Evolutionary conservation across 2,797 vertebrate species (phyloP).

Genomic region (Falco rusticolus): DNA sequence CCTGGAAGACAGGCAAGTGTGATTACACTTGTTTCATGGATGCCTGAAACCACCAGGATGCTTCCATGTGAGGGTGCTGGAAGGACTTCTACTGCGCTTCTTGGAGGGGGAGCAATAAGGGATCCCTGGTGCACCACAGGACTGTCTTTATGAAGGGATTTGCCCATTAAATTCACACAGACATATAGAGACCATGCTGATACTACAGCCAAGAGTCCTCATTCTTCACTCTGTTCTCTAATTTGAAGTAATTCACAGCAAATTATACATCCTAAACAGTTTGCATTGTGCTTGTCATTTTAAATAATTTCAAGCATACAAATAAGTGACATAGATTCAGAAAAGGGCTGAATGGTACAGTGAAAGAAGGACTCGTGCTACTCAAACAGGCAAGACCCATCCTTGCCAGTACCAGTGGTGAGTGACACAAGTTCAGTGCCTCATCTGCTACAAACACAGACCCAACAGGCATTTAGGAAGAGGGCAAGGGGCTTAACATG

Average conservation of each 20-base stretch:
- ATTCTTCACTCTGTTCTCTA: background rate
- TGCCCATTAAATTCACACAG: background rate
- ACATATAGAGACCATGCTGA: background rate
- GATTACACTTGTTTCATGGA: background rate
- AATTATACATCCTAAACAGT: background rate
- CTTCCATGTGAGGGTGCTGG: background rate
- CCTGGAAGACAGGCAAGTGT: background rate
- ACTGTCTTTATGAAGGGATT: background rate
- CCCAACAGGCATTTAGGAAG: background rate
- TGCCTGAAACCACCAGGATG: background rate
- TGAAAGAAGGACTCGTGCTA: background rate
- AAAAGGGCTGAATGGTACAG: background rate
- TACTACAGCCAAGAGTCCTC: background rate
- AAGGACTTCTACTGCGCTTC: background rate
- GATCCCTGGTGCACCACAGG: background rate
- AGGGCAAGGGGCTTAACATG: background rate
- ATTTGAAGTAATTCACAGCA: slow-evolving; percentile 1
- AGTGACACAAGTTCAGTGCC: background rate
- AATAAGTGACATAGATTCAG: background rate
- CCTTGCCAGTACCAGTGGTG: background rate
- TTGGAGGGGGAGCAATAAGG: background rate
- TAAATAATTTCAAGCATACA: background rate
- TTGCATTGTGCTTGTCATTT: background rate
- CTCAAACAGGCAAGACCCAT: background rate
- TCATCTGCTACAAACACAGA: background rate